These are phyloP conservation scores for Philopotamus ludificatus DNA, from an alignment of 1,140 invertebrate genomes.

Conservation along the genomic window DNA sequence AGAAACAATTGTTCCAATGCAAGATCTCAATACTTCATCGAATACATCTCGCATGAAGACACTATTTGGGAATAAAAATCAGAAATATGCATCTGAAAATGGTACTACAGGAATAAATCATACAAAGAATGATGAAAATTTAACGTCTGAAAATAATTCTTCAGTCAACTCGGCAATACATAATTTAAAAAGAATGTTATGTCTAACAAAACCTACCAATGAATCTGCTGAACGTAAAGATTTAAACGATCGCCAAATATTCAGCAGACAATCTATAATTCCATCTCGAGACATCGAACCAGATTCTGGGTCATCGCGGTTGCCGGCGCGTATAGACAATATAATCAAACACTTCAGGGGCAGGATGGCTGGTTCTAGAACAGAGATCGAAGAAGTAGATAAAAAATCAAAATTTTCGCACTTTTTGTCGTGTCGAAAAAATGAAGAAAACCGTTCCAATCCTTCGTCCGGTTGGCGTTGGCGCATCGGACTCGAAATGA, in stretches of 20 bases:
- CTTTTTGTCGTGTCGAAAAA: too few relatives aligned
- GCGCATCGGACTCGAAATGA: background rate
- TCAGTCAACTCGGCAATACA: background rate
- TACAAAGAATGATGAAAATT: too few relatives aligned
- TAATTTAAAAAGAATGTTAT: constrained; percentile 23
- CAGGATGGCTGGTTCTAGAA: constrained; percentile 26
- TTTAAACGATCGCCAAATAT: constrained; percentile 36
- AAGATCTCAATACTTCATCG: too few relatives aligned
- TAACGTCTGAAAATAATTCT: too few relatives aligned
- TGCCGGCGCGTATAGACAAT: constrained; percentile 20
- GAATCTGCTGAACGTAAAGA: background rate
- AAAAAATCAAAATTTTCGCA: background rate
- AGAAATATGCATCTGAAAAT: background rate
- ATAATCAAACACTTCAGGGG: constrained; percentile 19
- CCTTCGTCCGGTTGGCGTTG: constrained; percentile 31
- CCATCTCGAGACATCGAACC: constrained; percentile 7
- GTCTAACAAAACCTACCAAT: background rate
- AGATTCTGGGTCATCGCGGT: background rate
- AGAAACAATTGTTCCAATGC: too few relatives aligned
- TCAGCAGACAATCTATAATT: constrained; percentile 35
- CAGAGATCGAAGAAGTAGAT: constrained; percentile 16
- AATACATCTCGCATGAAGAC: constrained; percentile 35
- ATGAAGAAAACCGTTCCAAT: too few relatives aligned
- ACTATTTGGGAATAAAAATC: constrained; percentile 21
- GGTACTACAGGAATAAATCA: background rate